Conservation (phyloP, 2,888 invertebrate species). For the Melipona bicolor region DNA sequence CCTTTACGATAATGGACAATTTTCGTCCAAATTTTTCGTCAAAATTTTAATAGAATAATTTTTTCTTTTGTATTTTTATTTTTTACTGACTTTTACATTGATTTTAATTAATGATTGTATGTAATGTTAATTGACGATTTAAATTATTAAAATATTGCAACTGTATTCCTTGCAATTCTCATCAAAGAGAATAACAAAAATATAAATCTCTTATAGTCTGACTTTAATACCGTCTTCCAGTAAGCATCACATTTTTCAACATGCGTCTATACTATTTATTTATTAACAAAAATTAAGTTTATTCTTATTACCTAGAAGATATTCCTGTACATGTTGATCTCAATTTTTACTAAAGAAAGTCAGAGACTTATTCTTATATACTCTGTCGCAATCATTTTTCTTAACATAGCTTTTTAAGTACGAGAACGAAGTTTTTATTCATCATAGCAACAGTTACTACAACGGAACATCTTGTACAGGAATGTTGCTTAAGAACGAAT, state of each 20-base stretch:
- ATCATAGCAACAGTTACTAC: constrained; percentile 23
- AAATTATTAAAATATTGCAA: constrained; percentile 53
- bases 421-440: constrained; percentile 16
- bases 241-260: constrained; percentile 73
- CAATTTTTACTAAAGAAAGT: constrained; percentile 38
- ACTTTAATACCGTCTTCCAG: constrained; percentile 75
- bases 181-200: constrained; percentile 40
- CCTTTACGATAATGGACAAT: neutral
- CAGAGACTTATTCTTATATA: constrained; percentile 53
- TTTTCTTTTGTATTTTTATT: constrained; percentile 1
- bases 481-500: constrained; percentile 54
- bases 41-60: constrained; percentile 15
- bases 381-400: constrained; percentile 64
- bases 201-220: constrained; percentile 68
- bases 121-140: neutral
- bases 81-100: neutral
- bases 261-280: constrained; percentile 73
- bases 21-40: neutral
- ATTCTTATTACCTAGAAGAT: constrained; percentile 65
- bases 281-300: constrained; percentile 68
- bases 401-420: constrained; percentile 31
- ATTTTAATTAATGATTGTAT: neutral
- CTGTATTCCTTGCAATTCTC: constrained; percentile 64
- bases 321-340: constrained; percentile 70
- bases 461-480: constrained; percentile 64